phyloP scores from a whole-genome alignment of 2,113 vertebrate genomes.

The Tamias sibiricus region DNA sequence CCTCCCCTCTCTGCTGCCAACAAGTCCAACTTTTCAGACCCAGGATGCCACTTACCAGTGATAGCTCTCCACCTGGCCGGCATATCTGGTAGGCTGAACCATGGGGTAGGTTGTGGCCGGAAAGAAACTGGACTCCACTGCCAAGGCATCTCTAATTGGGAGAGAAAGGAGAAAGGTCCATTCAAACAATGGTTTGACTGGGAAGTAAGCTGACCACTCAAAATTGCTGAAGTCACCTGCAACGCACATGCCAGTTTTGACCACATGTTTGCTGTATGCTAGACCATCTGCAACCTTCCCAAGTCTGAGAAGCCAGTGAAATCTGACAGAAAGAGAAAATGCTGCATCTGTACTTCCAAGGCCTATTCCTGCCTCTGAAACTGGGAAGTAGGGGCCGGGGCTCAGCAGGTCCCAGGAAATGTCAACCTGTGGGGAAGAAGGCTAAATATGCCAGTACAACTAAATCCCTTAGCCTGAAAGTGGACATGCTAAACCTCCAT shows the following conservation, averaged over 20 bases:
- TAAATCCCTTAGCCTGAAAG: background rate
- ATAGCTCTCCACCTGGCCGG: constrained; percentile 71
- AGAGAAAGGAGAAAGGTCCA: constrained; percentile 1
- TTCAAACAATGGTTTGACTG: background rate
- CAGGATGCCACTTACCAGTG: constrained; percentile 87
- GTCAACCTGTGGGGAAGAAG: background rate
- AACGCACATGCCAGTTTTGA: background rate
- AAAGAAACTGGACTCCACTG: constrained; percentile 83
- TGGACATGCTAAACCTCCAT: background rate
- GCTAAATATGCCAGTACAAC: background rate
- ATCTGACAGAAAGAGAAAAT: background rate
- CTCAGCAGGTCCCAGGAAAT: background rate
- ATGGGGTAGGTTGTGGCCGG: constrained; percentile 82
- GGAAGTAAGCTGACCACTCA: background rate
- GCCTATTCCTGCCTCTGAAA: background rate
- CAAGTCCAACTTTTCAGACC: background rate
- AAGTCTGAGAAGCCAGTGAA: constrained; percentile 4
- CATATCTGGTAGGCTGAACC: constrained; percentile 79
- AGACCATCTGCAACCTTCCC: background rate
- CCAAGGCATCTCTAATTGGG: constrained; percentile 88
- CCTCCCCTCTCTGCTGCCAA: background rate
- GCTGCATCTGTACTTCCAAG: background rate
- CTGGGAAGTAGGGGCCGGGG: background rate
- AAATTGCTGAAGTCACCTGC: accelerated
- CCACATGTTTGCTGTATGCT: background rate